Evolutionary conservation across 2,113 vertebrate species (phyloP).

Genomic region (Pavo muticus): DNA sequence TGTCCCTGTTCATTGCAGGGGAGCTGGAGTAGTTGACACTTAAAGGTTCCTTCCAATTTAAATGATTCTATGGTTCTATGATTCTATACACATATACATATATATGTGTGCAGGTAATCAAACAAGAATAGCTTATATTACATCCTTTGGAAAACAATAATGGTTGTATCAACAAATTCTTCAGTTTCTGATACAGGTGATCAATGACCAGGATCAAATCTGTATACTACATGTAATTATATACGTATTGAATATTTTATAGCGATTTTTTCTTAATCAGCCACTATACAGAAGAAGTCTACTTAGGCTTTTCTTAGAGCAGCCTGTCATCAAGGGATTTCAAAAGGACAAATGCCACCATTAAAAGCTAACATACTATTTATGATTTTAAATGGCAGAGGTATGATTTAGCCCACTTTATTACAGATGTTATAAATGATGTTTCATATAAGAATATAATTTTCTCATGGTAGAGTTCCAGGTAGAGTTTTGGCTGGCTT

Average conservation of each 20-base stretch:
- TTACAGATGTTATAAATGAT: conserved; percentile 45
- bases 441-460: conserved; percentile 26
- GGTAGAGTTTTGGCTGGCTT: conserved; percentile 46
- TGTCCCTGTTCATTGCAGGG: too few species aligned
- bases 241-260: background rate
- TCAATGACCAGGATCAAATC: background rate
- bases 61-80: too few species aligned
- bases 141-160: background rate
- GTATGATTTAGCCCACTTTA: conserved; percentile 48
- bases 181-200: background rate
- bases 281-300: background rate
- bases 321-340: conserved; percentile 52
- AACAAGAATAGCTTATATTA: background rate
- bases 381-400: conserved; percentile 46
- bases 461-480: conserved; percentile 41
- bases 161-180: conserved; percentile 2
- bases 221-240: background rate
- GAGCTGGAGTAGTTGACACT: too few species aligned
- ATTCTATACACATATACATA: background rate
- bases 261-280: conserved; percentile 32
- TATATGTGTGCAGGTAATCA: background rate
- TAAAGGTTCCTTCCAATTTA: too few species aligned
- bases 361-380: conserved; percentile 34
- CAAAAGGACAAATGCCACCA: conserved; percentile 34
- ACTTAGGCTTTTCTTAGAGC: conserved; percentile 32